These are phyloP conservation scores for Calliscelio sp. DNA, from an alignment of 2,888 invertebrate species.

Conservation along the genomic window DNA sequence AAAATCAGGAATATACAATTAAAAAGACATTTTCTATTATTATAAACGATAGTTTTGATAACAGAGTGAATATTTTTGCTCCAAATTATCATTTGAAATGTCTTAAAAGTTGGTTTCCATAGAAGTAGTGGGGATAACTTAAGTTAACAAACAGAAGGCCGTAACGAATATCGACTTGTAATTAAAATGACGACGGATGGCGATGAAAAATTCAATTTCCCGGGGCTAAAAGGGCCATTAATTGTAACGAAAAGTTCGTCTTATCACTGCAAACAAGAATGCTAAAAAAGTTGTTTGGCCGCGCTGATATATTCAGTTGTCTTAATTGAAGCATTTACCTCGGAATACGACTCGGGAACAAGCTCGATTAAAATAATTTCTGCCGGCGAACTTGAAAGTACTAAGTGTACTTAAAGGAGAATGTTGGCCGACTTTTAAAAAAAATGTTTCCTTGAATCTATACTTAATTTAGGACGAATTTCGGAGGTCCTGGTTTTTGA, in stretches of 20 bases:
- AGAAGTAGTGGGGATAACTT: not conserved
- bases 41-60: too few relatives aligned
- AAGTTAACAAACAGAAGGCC: conserved; percentile 14
- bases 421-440: conserved; percentile 41
- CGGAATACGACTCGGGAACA: conserved; percentile 61
- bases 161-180: conserved; percentile 26
- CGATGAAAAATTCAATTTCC: conserved; percentile 46
- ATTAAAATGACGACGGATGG: conserved; percentile 29
- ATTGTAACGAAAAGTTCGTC: conserved; percentile 64
- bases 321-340: conserved; percentile 70
- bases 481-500: conserved; percentile 5
- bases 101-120: too few relatives aligned
- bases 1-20: too few relatives aligned
- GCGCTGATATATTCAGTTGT: conserved; percentile 65
- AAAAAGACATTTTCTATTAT: too few relatives aligned
- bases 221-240: conserved; percentile 39
- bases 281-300: conserved; percentile 63
- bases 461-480: conserved; percentile 18
- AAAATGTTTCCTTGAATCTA: conserved; percentile 56
- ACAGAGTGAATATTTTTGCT: too few relatives aligned
- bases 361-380: conserved; percentile 69
- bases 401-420: conserved; percentile 57
- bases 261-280: conserved; percentile 61
- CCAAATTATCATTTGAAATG: too few relatives aligned
- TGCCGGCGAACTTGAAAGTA: conserved; percentile 57